A percentile compares a stretch with the other conserved stretches of the same genome.
Evolutionary conservation across 2,113 vertebrate species (phyloP).

Genomic region (Orthonyx spaldingii): DNA sequence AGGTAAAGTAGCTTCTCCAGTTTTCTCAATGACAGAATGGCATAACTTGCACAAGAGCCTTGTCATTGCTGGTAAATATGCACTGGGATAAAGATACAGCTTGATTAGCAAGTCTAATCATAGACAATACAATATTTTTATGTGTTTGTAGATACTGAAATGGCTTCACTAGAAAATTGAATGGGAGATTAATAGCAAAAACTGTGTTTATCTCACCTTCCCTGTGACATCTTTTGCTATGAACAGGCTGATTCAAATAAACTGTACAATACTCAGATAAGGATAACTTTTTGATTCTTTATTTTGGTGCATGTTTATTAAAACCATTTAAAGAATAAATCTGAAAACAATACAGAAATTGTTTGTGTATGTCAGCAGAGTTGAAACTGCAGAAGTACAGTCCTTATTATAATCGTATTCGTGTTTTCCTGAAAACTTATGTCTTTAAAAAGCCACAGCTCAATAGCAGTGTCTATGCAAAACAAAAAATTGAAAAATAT

Average conservation of each 20-base stretch:
- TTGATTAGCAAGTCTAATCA: constrained; percentile 9
- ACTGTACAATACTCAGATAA: neutral
- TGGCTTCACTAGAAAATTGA: neutral
- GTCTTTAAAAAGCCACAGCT: neutral
- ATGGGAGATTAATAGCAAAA: neutral
- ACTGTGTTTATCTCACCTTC: neutral
- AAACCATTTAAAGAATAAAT: neutral
- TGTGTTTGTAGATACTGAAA: neutral
- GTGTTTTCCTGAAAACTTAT: neutral
- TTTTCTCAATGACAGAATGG: neutral
- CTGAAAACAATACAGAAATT: neutral
- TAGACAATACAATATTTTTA: neutral
- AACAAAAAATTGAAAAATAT: neutral
- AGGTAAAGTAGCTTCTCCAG: neutral
- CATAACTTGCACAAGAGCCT: neutral
- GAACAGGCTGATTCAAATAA: neutral
- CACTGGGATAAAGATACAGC: neutral
- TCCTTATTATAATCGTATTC: neutral
- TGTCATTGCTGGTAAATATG: neutral
- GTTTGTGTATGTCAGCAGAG: neutral
- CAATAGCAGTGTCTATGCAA: neutral
- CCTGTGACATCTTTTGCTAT: neutral
- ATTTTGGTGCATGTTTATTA: neutral
- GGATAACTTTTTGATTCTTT: neutral
- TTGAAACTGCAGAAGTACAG: neutral